Percentiles rank a stretch among this genome's conserved stretches.
phyloP scores from a whole-genome alignment of 2,888 invertebrate genomes.

The Petrolisthes manimaculis region DNA sequence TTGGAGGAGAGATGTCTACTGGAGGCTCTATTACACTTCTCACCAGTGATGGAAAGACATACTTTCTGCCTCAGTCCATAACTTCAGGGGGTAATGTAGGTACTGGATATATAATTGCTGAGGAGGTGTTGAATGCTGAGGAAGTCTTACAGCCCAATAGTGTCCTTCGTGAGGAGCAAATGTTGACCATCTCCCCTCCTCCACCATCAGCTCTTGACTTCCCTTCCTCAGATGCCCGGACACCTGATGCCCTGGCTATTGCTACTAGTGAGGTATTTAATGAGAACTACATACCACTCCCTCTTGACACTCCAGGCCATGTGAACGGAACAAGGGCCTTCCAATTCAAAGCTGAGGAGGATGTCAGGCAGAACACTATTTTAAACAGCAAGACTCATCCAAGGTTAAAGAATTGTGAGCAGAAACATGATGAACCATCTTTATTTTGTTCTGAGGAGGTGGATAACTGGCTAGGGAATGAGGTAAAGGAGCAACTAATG shows the following conservation, averaged over 20 bases:
- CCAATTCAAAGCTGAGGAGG: slow-evolving; percentile 14
- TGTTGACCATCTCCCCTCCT: slow-evolving; percentile 44
- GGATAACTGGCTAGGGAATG: slow-evolving; percentile 8
- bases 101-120: slow-evolving; percentile 27
- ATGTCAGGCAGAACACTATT: background rate
- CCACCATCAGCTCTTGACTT: slow-evolving; percentile 25
- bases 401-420: background rate
- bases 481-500: background rate
- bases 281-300: slow-evolving; percentile 29
- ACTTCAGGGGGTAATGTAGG: slow-evolving; percentile 9
- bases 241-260: slow-evolving; percentile 51
- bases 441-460: background rate
- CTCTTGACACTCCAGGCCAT: slow-evolving; percentile 13
- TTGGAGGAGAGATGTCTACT: background rate
- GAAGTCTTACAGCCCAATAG: slow-evolving; percentile 21
- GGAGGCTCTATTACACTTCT: slow-evolving; percentile 31
- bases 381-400: background rate
- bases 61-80: slow-evolving; percentile 43
- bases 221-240: slow-evolving; percentile 8
- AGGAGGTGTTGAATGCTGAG: slow-evolving; percentile 32
- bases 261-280: slow-evolving; percentile 55
- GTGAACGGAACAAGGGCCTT: slow-evolving; percentile 21
- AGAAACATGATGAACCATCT: slow-evolving; percentile 4
- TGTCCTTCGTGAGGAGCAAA: slow-evolving; percentile 39
- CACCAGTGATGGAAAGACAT: slow-evolving; percentile 38